Conservation (phyloP, 2,888 invertebrate genomes). For the Sminthurinus aureus region DNA sequence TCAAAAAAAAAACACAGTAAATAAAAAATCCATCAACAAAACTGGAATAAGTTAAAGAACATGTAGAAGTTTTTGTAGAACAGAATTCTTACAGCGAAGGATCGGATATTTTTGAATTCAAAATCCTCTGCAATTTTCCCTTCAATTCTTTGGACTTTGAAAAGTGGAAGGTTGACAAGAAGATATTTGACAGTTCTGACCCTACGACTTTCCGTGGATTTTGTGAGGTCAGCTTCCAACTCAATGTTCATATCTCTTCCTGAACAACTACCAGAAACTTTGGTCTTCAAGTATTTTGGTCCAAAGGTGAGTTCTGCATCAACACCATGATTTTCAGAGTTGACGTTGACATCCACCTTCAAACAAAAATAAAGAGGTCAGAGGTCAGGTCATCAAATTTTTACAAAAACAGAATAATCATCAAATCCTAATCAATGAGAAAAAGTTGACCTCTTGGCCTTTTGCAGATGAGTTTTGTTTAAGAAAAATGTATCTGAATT, state of each 20-base stretch:
- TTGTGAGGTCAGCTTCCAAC: background rate
- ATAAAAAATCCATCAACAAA: background rate
- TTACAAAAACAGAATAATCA: background rate
- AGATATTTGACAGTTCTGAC: background rate
- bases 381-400: background rate
- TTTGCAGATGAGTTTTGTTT: background rate
- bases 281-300: background rate
- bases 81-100: background rate
- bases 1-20: background rate
- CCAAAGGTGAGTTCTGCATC: background rate
- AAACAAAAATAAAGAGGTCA: background rate
- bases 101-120: background rate
- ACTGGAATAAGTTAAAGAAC: background rate
- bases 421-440: background rate
- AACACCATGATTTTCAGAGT: background rate
- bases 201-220: background rate
- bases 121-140: conserved; percentile 3
- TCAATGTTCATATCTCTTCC: background rate
- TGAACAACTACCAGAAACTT: background rate
- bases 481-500: background rate
- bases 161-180: conserved; percentile 13
- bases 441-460: background rate
- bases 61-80: background rate
- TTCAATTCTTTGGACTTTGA: conserved; percentile 30
- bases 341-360: background rate